Percentiles rank a stretch among this genome's conserved stretches.
Conservation (phyloP, 2,888 invertebrate genomes). For the Mycalesis mineus region DNA sequence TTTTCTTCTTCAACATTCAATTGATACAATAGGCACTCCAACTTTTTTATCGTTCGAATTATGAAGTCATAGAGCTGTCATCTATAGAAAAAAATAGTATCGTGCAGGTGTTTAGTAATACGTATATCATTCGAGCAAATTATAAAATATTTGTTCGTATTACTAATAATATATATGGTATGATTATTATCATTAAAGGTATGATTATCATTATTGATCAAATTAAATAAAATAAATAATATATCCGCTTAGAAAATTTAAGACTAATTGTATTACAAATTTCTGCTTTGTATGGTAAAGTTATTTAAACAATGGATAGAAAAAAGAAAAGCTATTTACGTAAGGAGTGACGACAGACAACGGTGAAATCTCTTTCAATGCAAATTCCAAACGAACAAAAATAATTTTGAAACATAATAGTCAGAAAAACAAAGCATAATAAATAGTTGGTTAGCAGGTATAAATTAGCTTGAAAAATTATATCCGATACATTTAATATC, state of each 20-base stretch:
- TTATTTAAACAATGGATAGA: not conserved
- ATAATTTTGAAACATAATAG: not conserved
- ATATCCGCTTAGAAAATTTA: not conserved
- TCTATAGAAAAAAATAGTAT: not conserved
- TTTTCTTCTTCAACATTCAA: not conserved
- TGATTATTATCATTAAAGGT: no score
- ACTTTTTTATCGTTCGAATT: not conserved
- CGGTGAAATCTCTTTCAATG: slow-evolving; percentile 5
- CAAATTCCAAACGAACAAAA: not conserved
- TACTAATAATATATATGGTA: no score
- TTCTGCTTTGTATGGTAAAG: not conserved
- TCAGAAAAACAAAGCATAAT: not conserved
- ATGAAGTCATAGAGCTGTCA: slow-evolving; percentile 9
- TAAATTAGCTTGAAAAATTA: not conserved
- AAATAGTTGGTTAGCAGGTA: not conserved
- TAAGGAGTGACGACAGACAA: not conserved
- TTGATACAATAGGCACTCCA: slow-evolving; percentile 1
- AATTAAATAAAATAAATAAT: no score
- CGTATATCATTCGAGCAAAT: no score
- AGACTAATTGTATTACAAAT: no score
- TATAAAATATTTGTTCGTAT: no score
- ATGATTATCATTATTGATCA: no score
- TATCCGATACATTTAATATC: no score
- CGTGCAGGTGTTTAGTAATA: no score
- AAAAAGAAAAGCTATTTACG: not conserved